Evolutionary conservation across 2,888 invertebrate genomes (phyloP), one percentile per base, ranked within the genome.

Genomic region (Diplolepis rosae): DNA sequence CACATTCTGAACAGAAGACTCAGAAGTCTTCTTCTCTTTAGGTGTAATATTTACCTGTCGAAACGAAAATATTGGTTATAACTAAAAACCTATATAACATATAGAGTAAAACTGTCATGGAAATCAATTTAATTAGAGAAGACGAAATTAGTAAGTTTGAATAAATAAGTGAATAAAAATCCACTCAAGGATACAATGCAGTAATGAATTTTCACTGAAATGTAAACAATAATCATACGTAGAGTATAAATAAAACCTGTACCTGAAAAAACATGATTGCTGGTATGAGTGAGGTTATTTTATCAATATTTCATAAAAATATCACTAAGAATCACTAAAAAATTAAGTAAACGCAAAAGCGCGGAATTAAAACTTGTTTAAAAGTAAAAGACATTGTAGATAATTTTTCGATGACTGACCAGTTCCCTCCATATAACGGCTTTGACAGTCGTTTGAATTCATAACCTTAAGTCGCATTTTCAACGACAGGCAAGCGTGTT

Each of bases 201-300:
- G 9, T 0, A 45, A 45, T 6, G 0, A 22, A 45, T 2, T 18
- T 45, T 18, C 7, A 45, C 1, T 3, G 4, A 11, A 30, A 18
- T 11, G 30, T 45, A 39, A 39, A 28, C 7, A 56, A 35, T 56
- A 4, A 39, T 24, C n/a, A 24, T 7, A 61, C 22, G 13, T 24
- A 24, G 24, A 39, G 6, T 32, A 35, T 4, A 13, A 56, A 35
- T 4, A 13, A 22, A n/a, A n/a, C n/a, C n/a, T n/a, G 35, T 39
- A 61, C 61, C 35, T 61, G 61, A n/a, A 61, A 61, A 61, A 61
- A 61, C 61, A 61, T 61, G 39, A 61, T 24, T 61, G 39, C n/a
- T n/a, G n/a, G n/a, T n/a, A 61, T 24, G 39, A 6, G 7, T 13
- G 4, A 13, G 13, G 9, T 61, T 32, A 7, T 24, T 35, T 39